phyloP scores from a whole-genome alignment of 1,140 invertebrate species.

The Bombus pascuorum region DNA sequence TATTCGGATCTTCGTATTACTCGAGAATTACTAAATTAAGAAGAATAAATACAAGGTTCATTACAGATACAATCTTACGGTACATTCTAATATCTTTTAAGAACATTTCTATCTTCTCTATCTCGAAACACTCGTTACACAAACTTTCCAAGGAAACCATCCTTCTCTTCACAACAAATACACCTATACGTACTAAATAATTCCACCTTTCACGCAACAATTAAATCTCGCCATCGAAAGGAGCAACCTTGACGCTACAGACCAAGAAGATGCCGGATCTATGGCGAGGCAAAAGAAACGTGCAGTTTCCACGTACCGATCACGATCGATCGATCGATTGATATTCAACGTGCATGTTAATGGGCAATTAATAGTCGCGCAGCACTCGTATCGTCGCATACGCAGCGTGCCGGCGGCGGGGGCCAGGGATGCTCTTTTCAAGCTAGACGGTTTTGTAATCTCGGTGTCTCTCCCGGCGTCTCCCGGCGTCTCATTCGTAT shows the following conservation, averaged over 20 bases:
- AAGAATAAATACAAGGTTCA: not conserved
- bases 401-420: constrained; percentile 59
- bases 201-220: not conserved
- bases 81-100: not conserved
- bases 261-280: not conserved
- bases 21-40: not conserved
- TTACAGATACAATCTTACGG: not conserved
- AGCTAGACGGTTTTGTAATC: constrained; percentile 71
- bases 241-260: not conserved
- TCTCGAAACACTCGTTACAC: not conserved
- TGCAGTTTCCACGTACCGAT: constrained; percentile 53
- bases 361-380: constrained; percentile 71
- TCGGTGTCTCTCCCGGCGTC: not conserved
- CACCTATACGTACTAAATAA: no score
- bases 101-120: not conserved
- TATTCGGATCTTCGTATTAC: not conserved
- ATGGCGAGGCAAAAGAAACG: constrained; percentile 65
- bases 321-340: constrained; percentile 72
- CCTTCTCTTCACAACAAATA: not conserved
- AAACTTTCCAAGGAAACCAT: not conserved
- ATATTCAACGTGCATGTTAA: constrained; percentile 78
- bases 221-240: not conserved
- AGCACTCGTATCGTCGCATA: constrained; percentile 64
- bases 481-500: constrained; percentile 71
- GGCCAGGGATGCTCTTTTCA: no score